Base-by-base conservation (phyloP, 2,888 invertebrate species). In the Baccha elongata region DNA sequence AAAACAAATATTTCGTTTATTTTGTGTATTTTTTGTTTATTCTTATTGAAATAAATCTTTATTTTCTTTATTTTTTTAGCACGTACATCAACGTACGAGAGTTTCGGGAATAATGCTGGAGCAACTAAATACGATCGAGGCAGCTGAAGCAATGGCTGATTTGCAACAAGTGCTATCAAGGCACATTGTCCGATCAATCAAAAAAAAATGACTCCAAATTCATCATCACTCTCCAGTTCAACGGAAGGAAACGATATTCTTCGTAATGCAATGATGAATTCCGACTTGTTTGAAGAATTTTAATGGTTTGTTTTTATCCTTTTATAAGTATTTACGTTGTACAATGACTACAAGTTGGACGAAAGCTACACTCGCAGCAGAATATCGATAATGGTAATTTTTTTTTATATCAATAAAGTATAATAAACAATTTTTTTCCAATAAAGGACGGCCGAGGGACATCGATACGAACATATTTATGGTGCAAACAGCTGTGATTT, bases 351-450 rank as follows among this genome's bases (percentile, higher is more conserved):
- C 90, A 99, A 99, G 91, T 91, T 98, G 40, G 99, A 99, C 91
- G 99, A 99, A 91, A 99, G 99, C 89, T 99, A 99, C 89, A 99
- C 99, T 1, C 99, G 99, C 0, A 98, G 96, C 88, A 94, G 97
- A 87, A 96, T 98, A 86, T 97, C 97, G 0, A 95, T 98, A 95
- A 95, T 88, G 95, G 94, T 94, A n/a, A n/a, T n/a, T n/a, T n/a
- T n/a, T n/a, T n/a, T n/a, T n/a, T n/a, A n/a, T n/a, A n/a, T n/a
- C 11, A 11, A 1, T 32, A 8, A 32, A 32, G 10, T 55, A n/a
- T n/a, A 10, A 13, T n/a, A 35, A 19, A 2, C 3, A 23, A 8
- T 4, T 2, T n/a, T n/a, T n/a, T n/a, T n/a, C 96, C 97, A 35
- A 94, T 98, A 37, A 97, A 96, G 91, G 97, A 98, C 89, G 94